These are phyloP conservation scores for Cervus canadensis DNA, from an alignment of 2,113 vertebrate species.

Conservation along the genomic window DNA sequence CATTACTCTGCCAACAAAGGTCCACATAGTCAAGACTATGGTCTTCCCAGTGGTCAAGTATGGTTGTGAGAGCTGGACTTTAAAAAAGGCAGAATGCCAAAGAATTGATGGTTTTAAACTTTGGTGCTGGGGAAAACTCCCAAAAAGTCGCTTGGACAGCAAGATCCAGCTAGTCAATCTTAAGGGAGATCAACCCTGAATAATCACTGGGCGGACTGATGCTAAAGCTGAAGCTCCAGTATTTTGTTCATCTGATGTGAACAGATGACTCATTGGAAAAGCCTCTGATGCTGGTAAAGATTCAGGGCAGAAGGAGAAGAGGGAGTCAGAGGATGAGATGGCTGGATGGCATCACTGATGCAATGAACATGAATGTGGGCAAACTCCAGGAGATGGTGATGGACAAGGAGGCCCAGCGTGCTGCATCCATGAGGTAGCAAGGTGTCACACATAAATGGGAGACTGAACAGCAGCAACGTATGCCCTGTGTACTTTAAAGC, in stretches of 20 bases:
- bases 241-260: not conserved
- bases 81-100: not conserved
- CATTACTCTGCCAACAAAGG: not conserved
- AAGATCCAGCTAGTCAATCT: not conserved
- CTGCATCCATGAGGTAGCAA: not conserved
- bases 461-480: not conserved
- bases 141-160: not conserved
- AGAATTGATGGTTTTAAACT: not conserved
- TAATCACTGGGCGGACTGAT: not conserved
- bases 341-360: not conserved
- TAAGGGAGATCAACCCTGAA: not conserved
- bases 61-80: not conserved
- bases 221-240: not conserved
- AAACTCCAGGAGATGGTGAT: not conserved
- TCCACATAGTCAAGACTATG: not conserved
- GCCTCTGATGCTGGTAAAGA: not conserved
- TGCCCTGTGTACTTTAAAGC: not conserved
- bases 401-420: fast-evolving
- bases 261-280: not conserved
- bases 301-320: not conserved
- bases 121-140: not conserved
- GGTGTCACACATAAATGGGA: fast-evolving
- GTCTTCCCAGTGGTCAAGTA: not conserved
- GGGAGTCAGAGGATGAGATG: not conserved
- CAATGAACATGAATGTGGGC: not conserved